Evolutionary conservation across 2,888 invertebrate species (phyloP).

Genomic region (Eristalis intricaria): DNA sequence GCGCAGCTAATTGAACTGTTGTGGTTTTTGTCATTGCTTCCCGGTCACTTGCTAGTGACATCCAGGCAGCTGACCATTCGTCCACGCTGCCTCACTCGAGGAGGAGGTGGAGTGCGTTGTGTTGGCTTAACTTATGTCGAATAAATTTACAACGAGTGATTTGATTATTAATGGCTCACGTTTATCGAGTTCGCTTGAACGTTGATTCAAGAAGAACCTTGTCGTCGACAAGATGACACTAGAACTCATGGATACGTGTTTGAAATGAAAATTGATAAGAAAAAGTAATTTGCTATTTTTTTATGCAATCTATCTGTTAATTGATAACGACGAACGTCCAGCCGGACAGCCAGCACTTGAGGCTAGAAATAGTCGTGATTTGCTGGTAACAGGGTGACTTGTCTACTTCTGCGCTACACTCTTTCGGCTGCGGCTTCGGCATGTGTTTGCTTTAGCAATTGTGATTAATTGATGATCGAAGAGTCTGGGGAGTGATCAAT

Average conservation of each 20-base stretch:
- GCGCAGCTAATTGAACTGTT: constrained; percentile 66
- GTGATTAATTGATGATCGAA: constrained; percentile 52
- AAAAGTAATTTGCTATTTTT: constrained; percentile 46
- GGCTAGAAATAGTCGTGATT: not conserved
- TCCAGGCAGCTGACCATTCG: not conserved
- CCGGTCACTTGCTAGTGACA: constrained; percentile 1
- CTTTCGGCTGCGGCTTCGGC: not conserved
- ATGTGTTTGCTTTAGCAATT: constrained; percentile 42
- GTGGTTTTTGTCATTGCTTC: constrained; percentile 44
- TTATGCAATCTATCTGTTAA: constrained; percentile 57
- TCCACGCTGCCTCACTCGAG: not conserved
- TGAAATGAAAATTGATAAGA: constrained; percentile 35
- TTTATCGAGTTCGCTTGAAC: constrained; percentile 17
- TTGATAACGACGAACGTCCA: constrained; percentile 48
- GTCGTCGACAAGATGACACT: constrained; percentile 23
- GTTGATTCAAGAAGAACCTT: not conserved
- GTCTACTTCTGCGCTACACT: not conserved
- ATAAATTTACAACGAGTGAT: constrained; percentile 24
- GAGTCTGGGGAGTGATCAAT: constrained; percentile 39
- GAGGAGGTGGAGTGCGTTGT: too few species aligned
- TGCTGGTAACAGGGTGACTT: constrained; percentile 39
- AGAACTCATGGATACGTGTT: constrained; percentile 27
- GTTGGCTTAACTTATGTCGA: constrained; percentile 25
- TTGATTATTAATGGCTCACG: constrained; percentile 26
- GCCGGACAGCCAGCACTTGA: constrained; percentile 9